A percentile compares a stretch with the other conserved stretches of the same genome.
These are phyloP conservation scores for Calameuta pallipes DNA, from an alignment of 2,888 invertebrate species.

Conservation along the genomic window DNA sequence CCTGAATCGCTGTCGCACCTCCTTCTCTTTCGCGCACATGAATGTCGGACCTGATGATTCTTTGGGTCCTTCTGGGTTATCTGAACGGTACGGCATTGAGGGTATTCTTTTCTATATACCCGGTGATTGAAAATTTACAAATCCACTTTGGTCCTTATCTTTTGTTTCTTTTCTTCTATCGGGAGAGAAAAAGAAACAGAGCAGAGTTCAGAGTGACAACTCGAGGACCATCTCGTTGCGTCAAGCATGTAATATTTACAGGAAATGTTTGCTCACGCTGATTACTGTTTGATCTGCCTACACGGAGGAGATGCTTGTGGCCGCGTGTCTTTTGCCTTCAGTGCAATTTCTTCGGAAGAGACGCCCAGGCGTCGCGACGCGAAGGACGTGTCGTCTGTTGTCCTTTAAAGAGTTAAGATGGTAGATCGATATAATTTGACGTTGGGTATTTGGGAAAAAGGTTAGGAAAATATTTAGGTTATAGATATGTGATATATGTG, in stretches of 20 bases:
- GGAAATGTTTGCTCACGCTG: conserved; percentile 51
- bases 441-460: neutral
- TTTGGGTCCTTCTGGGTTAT: neutral
- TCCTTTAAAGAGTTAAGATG: neutral
- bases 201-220: neutral
- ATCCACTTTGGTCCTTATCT: neutral
- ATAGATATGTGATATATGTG: neutral
- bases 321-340: neutral
- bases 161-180: neutral
- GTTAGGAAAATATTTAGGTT: neutral
- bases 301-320: neutral
- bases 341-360: neutral
- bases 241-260: conserved; percentile 46
- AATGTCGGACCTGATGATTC: neutral
- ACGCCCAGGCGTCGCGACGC: neutral
- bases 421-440: neutral
- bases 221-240: neutral
- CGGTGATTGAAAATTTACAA: neutral
- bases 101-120: neutral
- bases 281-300: conserved; percentile 54
- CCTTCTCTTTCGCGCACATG: neutral
- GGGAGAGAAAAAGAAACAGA: neutral
- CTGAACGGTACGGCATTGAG: neutral
- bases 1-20: neutral
- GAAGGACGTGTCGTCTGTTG: neutral